phyloP scores from a whole-genome alignment of 2,888 invertebrate genomes.

The Atrina japonica region DNA sequence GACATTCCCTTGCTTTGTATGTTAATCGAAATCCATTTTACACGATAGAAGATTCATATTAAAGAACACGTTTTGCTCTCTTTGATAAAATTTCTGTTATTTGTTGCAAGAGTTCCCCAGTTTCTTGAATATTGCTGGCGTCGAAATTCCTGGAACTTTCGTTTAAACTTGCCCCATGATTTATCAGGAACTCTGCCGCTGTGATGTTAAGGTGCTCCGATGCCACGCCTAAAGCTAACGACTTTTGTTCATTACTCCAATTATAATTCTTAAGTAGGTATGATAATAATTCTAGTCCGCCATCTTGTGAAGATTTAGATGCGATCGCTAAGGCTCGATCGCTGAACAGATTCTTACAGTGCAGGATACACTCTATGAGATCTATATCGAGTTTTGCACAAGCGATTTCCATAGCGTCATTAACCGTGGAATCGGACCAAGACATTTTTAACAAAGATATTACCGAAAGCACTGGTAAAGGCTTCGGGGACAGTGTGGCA shows the following conservation, averaged over 20 bases:
- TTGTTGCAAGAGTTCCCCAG: no score
- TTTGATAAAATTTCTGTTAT: no score
- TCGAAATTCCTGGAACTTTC: no score
- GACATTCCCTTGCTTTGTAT: no score
- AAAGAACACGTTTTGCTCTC: no score
- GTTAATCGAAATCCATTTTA: no score
- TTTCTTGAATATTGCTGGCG: no score
- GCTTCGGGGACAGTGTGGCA: slow-evolving; percentile 18
- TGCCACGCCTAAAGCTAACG: slow-evolving; percentile 2
- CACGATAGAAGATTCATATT: no score
- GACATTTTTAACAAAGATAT: background rate
- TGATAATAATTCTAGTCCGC: background rate
- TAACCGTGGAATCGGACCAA: slow-evolving; percentile 12
- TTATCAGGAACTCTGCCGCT: background rate
- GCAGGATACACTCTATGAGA: slow-evolving; percentile 19
- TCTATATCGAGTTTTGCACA: slow-evolving; percentile 10
- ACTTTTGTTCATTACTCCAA: slow-evolving; percentile 2
- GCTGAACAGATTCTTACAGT: background rate
- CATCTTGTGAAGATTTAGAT: background rate
- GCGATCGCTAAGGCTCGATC: slow-evolving; percentile 15
- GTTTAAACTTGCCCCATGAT: background rate
- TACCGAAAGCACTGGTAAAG: slow-evolving; percentile 11
- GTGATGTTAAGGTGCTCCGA: slow-evolving; percentile 12
- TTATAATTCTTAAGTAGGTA: slow-evolving; percentile 9
- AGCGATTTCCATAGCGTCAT: slow-evolving; percentile 24